Percentiles rank a stretch among this genome's conserved stretches.
Conservation (phyloP, 2,797 vertebrate species). For the Anomalospiza imberbis region DNA sequence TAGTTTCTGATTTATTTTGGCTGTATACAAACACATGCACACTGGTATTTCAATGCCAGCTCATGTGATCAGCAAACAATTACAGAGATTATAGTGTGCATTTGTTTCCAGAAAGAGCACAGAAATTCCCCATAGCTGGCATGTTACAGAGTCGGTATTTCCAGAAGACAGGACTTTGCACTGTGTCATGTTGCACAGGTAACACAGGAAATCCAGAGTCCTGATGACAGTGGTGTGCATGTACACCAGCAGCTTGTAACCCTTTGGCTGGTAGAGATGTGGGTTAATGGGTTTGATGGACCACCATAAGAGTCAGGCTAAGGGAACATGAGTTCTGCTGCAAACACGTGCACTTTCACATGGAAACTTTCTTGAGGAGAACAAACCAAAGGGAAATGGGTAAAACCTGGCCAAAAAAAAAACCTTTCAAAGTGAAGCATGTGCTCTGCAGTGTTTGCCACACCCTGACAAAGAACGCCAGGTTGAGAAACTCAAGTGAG, state of each 20-base stretch:
- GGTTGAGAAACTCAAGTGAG: constrained; percentile 30
- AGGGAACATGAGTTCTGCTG: neutral
- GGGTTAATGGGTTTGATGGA: neutral
- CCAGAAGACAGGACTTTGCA: neutral
- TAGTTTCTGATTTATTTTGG: neutral
- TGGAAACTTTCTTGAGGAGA: neutral
- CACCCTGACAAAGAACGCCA: constrained; percentile 6
- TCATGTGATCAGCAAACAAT: neutral
- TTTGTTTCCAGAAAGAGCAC: neutral
- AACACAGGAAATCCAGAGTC: neutral
- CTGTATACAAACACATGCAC: neutral
- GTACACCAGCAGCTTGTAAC: neutral
- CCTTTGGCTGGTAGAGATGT: neutral
- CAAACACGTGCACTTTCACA: neutral
- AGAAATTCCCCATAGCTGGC: rapidly evolving
- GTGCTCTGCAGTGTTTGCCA: neutral
- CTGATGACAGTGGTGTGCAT: neutral
- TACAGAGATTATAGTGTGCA: neutral
- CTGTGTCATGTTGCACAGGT: neutral
- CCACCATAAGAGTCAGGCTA: neutral
- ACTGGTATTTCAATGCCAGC: neutral
- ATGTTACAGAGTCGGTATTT: neutral
- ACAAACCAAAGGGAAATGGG: neutral
- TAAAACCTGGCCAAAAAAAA: neutral
- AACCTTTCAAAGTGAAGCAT: neutral